Base-by-base conservation (phyloP, 2,113 vertebrate genomes). In the Centropristis striata region DNA sequence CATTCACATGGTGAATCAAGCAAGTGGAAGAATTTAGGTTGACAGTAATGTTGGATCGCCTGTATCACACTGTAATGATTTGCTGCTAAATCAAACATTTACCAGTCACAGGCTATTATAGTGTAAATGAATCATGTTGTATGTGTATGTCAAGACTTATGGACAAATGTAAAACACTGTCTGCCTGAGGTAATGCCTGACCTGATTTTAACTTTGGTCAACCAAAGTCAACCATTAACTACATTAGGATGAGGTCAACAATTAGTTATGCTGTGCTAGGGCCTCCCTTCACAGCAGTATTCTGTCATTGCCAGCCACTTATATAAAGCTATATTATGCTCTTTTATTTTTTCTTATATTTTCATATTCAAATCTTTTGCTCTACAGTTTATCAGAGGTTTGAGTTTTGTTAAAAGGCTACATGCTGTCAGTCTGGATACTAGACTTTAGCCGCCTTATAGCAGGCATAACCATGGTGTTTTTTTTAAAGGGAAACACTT, bases 201-300 rank as follows among this genome's bases (percentile, higher is more conserved):
- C 69, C 76, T 63, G 68, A 73, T 86, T 88, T 86, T 79, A 84
- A 86, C 85, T 88, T 80, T 85, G 75, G 41, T 67, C 73, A 68
- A 28, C 42, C 55, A 14, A 59, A 82, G 87, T 91, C 75, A 93
- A 90, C 57, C 85, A 92, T 94, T 92, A 93, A 91, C 93, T 75
- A 84, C 39, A 53, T 71, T 70, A 81, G 47, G 69, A 77, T 57
- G 51, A 73, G 60, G 27, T 69, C 71, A 80, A 75, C 51, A 53
- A 49, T 77, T 23, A 36, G 50, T 16, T 46, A 66, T 27, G 42
- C 53, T 53, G n/a, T 42, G 44, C 51, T 4, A 4, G 37, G 50
- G 2, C 23, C 8, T 18, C 32, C 11, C 18, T 47, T 57, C 42
- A 44, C n/a, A 37, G 15, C 39, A 55, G 11, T 8, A 4, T 37